These are phyloP conservation scores for Oreochromis grahami DNA, from an alignment of 2,797 vertebrate genomes.

Conservation along the genomic window DNA sequence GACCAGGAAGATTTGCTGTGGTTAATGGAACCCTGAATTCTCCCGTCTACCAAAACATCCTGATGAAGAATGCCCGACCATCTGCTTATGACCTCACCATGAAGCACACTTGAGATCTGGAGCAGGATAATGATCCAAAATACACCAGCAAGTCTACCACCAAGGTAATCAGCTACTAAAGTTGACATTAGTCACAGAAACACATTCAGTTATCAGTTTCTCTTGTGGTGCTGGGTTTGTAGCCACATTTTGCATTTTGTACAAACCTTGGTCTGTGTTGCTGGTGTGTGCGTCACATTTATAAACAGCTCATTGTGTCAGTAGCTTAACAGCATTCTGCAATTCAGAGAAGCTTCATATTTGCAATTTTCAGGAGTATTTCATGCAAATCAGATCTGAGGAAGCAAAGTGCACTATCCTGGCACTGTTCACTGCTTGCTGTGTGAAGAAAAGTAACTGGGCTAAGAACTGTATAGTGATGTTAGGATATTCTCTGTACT, in stretches of 20 bases:
- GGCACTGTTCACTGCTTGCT: not conserved
- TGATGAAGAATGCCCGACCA: not conserved
- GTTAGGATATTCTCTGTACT: not conserved
- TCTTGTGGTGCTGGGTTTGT: not conserved
- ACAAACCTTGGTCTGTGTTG: not conserved
- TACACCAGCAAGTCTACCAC: not conserved
- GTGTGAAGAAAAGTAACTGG: not conserved
- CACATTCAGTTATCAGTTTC: not conserved
- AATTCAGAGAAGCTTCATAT: not conserved
- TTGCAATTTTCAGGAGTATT: accelerated
- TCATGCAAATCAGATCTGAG: not conserved
- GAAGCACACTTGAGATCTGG: not conserved
- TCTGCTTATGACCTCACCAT: not conserved
- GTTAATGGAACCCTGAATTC: not conserved
- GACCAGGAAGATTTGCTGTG: not conserved
- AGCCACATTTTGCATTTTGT: not conserved
- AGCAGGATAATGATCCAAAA: not conserved
- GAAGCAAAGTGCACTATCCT: not conserved
- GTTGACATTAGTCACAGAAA: not conserved
- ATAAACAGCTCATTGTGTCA: not conserved
- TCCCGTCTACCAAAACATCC: accelerated
- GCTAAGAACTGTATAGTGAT: not conserved
- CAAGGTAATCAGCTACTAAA: not conserved
- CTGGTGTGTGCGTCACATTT: not conserved
- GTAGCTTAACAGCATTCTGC: not conserved